These are phyloP conservation scores for Ariolimax columbianus DNA, from an alignment of 2,888 invertebrate genomes.

Conservation along the genomic window DNA sequence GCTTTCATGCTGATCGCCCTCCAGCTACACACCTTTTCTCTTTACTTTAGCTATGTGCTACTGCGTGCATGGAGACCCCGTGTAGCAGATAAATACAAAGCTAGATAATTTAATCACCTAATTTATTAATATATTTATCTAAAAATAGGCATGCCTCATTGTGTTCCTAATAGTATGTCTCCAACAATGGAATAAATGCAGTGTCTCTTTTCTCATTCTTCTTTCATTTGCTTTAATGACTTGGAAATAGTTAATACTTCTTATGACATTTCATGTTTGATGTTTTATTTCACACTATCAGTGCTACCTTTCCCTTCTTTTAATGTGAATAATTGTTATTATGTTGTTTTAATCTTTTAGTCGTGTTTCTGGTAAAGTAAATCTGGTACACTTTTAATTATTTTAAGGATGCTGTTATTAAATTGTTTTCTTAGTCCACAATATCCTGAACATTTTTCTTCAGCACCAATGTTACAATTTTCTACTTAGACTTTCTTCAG, in stretches of 20 bases:
- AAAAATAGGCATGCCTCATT: not conserved
- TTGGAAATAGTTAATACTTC: not conserved
- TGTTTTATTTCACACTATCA: not conserved
- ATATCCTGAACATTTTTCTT: not conserved
- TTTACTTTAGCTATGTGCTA: conserved; percentile 74
- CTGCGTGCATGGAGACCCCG: conserved; percentile 74
- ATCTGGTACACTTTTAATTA: not conserved
- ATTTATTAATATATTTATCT: not conserved
- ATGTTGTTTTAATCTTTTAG: no score
- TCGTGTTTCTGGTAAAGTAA: not conserved
- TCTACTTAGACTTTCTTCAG: not conserved
- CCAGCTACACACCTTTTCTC: conserved; percentile 83
- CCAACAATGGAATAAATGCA: not conserved
- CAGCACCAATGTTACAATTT: not conserved
- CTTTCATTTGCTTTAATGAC: not conserved
- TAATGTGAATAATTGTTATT: not conserved
- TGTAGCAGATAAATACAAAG: conserved; percentile 57
- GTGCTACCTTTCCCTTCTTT: not conserved
- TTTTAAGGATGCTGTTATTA: not conserved
- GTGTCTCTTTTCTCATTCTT: not conserved
- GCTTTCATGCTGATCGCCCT: conserved; percentile 90
- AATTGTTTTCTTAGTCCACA: not conserved
- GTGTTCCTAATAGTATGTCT: conserved; percentile 18
- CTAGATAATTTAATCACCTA: conserved; percentile 32
- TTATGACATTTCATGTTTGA: not conserved